Conservation (phyloP, 2,113 vertebrate genomes). For the Saiga tatarica region DNA sequence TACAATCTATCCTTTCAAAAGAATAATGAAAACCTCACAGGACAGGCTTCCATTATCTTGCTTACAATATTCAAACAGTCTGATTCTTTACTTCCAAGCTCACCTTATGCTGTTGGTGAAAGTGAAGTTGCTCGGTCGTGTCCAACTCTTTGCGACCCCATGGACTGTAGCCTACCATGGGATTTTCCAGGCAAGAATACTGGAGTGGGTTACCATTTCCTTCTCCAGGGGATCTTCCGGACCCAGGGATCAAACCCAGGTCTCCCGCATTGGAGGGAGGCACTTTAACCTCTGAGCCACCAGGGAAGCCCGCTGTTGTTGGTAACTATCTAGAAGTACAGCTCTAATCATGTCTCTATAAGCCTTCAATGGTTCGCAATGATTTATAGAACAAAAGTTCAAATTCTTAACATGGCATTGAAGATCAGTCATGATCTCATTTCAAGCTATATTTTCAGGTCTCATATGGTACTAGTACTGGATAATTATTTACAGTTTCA, state of each 20-base stretch:
- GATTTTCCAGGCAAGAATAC: too few relatives aligned
- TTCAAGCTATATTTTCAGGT: not conserved
- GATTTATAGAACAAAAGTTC: not conserved
- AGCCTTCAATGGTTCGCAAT: not conserved
- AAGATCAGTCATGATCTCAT: not conserved
- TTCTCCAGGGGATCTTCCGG: too few relatives aligned
- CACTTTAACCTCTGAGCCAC: too few relatives aligned
- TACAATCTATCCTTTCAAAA: not conserved
- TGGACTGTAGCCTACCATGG: too few relatives aligned
- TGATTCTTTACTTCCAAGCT: not conserved
- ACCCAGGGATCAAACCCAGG: too few relatives aligned
- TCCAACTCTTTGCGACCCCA: too few relatives aligned
- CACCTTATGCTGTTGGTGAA: not conserved
- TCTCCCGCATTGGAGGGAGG: too few relatives aligned
- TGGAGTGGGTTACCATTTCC: too few relatives aligned
- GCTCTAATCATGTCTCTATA: not conserved
- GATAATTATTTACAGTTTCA: not conserved
- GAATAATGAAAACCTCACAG: not conserved
- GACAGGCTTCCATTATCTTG: not conserved
- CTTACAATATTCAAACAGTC: not conserved
- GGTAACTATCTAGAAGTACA: not conserved
- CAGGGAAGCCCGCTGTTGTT: not conserved
- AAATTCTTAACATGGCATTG: not conserved
- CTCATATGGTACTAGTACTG: not conserved
- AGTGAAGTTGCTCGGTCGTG: too few relatives aligned